These are phyloP conservation scores for Drosophila hawaiiensis DNA, from an alignment of 2,888 invertebrate genomes.

Conservation along the genomic window DNA sequence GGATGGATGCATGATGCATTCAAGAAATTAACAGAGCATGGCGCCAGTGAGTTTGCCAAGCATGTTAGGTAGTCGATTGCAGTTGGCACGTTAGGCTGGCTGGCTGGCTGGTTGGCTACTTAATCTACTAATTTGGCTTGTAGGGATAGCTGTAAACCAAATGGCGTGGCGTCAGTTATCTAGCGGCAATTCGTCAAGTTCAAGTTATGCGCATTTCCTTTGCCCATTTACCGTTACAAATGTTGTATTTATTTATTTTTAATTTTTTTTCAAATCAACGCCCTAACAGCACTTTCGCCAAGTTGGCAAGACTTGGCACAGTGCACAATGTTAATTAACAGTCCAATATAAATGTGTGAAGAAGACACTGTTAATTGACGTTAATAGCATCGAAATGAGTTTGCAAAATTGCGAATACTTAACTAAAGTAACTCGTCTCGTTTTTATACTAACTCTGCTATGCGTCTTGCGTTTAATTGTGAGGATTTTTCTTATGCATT, in stretches of 20 bases:
- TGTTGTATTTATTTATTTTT: constrained; percentile 10
- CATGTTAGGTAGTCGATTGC: constrained; percentile 52
- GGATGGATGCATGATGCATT: constrained; percentile 50
- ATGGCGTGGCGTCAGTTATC: constrained; percentile 47
- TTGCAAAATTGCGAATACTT: not conserved
- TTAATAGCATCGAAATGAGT: not conserved
- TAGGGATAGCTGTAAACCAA: constrained; percentile 56
- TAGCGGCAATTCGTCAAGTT: constrained; percentile 60
- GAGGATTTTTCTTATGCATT: not conserved
- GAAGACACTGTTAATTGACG: not conserved
- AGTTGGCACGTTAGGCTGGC: constrained; percentile 42
- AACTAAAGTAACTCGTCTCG: not conserved
- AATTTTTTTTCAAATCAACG: constrained; percentile 41
- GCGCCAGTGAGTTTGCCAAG: constrained; percentile 57
- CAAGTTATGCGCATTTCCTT: constrained; percentile 79
- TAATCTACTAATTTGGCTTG: constrained; percentile 9
- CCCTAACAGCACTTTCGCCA: constrained; percentile 64
- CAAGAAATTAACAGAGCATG: constrained; percentile 69
- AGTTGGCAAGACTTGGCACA: constrained; percentile 24
- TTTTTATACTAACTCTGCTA: not conserved
- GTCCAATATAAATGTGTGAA: not conserved
- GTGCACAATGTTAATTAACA: constrained; percentile 11
- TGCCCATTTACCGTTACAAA: constrained; percentile 70
- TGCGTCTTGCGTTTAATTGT: not conserved
- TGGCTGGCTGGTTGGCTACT: constrained; percentile 17